Base-by-base conservation (phyloP, 2,888 invertebrate genomes). In the Cyclophora punctaria region DNA sequence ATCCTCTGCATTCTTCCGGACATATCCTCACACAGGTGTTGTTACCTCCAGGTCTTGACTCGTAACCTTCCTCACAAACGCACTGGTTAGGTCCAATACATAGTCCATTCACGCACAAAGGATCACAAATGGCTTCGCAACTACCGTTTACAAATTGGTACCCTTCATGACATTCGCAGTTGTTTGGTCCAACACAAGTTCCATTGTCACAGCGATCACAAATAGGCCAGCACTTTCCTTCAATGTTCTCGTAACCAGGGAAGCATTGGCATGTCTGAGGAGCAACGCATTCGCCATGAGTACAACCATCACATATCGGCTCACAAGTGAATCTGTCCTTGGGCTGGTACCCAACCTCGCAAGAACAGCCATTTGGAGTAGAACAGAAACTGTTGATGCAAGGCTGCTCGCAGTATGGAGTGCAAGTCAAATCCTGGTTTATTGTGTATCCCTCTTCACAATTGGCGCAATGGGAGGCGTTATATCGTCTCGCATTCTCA, bases 281-380 rank as follows among this genome's bases (percentile, higher is more conserved):
- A 0, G 68, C 78, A 2, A 69, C 57, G 52, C 90, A 89, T 1
- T 59, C 59, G 1, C 83, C 75, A 63, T 91, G 90, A 1, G 77
- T 64, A 47, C 90, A 90, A 0, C 47, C 44, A 3, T 67, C 59
- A 54, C 91, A 91, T n/a, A 66, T 53, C 0, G 76, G 73, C 49
- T 65, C 61, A 41, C 79, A 79, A 4, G 48, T 52, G 0, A 59
- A 63, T 20, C 57, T 56, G 41, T 73, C 69, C 45, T 55, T 52
- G 3, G 47, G 52, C 33, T 20, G 48, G 48, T 71, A 79, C 2
- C 80, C 81, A 5, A 63, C 56, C 7, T 60, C 37, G 52, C 82
- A 83, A 4, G 60, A 51, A 51, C 83, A 83, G 1, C 48, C 55
- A 35, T 78, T 64, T 0, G 79, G 79, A 0, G 62, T 69, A 0